phyloP scores from a whole-genome alignment of 2,797 vertebrate species.

The Oceanodroma leucorhoa region DNA sequence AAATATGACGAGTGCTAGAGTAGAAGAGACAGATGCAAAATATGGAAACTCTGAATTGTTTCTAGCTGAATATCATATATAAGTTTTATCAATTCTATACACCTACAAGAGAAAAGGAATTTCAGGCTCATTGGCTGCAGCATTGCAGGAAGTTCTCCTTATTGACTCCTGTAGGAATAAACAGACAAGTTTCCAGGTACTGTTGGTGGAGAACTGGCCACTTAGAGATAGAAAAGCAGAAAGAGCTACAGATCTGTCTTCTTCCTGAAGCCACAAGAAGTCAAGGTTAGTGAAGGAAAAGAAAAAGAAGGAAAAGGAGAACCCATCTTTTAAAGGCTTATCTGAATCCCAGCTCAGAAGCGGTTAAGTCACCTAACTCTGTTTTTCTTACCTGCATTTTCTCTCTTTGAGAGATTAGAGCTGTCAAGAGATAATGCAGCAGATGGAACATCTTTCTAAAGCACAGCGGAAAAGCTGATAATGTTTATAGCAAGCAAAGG shows the following conservation, averaged over 20 bases:
- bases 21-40: background rate
- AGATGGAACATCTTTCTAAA: background rate
- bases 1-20: background rate
- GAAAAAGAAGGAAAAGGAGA: background rate
- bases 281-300: background rate
- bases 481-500: background rate
- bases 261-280: background rate
- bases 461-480: background rate
- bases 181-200: background rate
- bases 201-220: background rate
- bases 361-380: background rate
- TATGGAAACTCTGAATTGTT: background rate
- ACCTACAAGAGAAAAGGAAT: background rate
- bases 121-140: background rate
- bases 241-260: background rate
- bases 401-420: background rate
- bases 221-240: background rate
- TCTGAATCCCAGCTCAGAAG: background rate
- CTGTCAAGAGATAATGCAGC: background rate
- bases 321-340: background rate
- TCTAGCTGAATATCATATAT: background rate
- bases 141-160: background rate
- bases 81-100: background rate
- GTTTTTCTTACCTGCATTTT: background rate
- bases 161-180: background rate